These are phyloP conservation scores for Cassiopea xamachana DNA, from an alignment of 30 jellyfish, hydroid and myxozoan genomes.

Conservation along the genomic window DNA sequence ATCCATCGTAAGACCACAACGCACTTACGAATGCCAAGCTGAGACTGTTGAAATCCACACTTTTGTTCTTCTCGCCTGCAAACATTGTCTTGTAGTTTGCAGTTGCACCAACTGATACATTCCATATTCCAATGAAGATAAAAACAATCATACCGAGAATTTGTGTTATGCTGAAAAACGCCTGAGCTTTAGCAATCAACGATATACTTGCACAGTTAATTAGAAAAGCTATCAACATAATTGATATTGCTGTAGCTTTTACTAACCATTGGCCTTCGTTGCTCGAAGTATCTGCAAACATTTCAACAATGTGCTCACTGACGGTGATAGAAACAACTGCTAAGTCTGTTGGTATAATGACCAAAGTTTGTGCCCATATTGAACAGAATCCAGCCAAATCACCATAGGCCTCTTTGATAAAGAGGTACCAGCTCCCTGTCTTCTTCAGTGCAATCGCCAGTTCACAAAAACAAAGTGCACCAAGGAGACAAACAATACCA, in stretches of 20 bases:
- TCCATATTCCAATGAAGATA: neutral
- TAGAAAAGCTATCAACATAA: neutral
- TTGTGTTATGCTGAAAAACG: neutral
- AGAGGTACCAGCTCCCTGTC: constrained; percentile 65
- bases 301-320: neutral
- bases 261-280: neutral
- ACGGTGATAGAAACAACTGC: neutral
- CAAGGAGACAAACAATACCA: constrained; percentile 59
- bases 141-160: neutral
- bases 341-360: neutral
- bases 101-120: constrained; percentile 6
- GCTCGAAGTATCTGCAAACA: neutral
- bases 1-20: constrained; percentile 77
- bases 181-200: neutral
- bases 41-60: constrained; percentile 16
- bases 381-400: constrained; percentile 1
- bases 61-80: neutral
- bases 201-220: neutral
- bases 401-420: constrained; percentile 46
- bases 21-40: constrained; percentile 62
- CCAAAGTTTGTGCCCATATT: neutral
- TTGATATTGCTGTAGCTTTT: neutral
- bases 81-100: constrained; percentile 37
- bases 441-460: constrained; percentile 35
- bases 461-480: constrained; percentile 46